phyloP scores from a whole-genome alignment of 2,888 invertebrate genomes.

The Drosophila atroscutellata region DNA sequence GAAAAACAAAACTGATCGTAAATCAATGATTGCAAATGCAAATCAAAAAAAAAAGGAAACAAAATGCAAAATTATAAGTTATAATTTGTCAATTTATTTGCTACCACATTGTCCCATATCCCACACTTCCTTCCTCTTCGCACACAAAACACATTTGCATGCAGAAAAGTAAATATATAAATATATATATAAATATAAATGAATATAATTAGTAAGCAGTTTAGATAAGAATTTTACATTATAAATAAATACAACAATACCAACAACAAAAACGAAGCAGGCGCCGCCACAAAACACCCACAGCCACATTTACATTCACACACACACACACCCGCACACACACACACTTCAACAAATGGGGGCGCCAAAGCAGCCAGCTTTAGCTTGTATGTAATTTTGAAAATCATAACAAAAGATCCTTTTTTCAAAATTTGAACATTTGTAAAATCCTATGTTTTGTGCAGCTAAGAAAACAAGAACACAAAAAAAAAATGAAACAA shows the following conservation, averaged over 20 bases:
- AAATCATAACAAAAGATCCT: conserved; percentile 24
- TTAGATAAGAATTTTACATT: conserved; percentile 80
- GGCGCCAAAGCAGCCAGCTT: conserved; percentile 63
- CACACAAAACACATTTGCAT: conserved; percentile 70
- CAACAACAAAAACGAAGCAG: conserved; percentile 50
- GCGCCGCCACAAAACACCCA: conserved; percentile 39
- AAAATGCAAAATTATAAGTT: conserved; percentile 29
- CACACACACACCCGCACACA: conserved; percentile 35
- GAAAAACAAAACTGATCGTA: conserved; percentile 23
- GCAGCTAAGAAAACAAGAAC: conserved; percentile 58
- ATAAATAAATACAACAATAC: conserved; percentile 52
- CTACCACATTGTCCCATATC: conserved; percentile 19
- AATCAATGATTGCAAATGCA: conserved; percentile 35
- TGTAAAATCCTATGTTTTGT: conserved; percentile 77
- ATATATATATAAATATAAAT: conserved; percentile 74
- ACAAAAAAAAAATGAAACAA: conserved; percentile 21
- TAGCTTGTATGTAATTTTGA: conserved; percentile 72
- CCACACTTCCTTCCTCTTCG: conserved; percentile 40
- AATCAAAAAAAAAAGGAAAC: conserved; percentile 1
- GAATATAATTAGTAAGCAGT: conserved; percentile 77
- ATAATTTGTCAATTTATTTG: conserved; percentile 44
- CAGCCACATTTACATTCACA: conserved; percentile 32
- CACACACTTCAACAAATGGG: conserved; percentile 26
- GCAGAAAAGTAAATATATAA: conserved; percentile 60
- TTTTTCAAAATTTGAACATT: conserved; percentile 53